Evolutionary conservation across 2,888 invertebrate genomes (phyloP).

Genomic region (Theodoxus fluviatilis): DNA sequence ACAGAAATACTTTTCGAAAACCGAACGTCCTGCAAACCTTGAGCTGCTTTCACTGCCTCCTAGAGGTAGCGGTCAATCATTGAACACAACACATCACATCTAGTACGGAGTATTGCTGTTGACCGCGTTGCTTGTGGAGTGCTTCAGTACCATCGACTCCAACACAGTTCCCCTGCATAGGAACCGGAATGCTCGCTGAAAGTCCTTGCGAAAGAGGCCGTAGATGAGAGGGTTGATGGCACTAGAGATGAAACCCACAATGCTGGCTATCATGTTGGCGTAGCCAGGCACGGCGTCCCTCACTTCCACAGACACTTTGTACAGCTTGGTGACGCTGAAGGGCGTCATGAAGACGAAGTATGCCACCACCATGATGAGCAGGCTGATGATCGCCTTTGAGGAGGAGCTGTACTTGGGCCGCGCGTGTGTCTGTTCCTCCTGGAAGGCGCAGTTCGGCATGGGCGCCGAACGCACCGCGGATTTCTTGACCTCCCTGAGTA

Average conservation of each 20-base stretch:
- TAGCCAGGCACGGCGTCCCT: slow-evolving; percentile 44
- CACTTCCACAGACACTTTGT: slow-evolving; percentile 49
- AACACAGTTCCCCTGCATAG: too few species aligned
- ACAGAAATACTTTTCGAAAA: too few species aligned
- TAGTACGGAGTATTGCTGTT: not conserved
- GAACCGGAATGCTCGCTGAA: slow-evolving; percentile 44
- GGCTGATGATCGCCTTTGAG: slow-evolving; percentile 46
- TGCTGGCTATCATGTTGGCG: slow-evolving; percentile 52
- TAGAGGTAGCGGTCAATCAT: too few species aligned
- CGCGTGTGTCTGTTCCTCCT: not conserved
- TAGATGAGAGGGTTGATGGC: slow-evolving; percentile 64
- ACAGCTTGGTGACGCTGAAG: slow-evolving; percentile 62
- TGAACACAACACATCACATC: too few species aligned
- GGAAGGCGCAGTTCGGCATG: not conserved
- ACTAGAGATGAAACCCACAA: slow-evolving; percentile 57
- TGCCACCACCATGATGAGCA: slow-evolving; percentile 57
- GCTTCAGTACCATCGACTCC: too few species aligned
- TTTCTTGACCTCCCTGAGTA: slow-evolving; percentile 29
- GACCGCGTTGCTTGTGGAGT: not conserved
- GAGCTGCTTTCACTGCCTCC: too few species aligned
- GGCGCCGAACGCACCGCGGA: not conserved
- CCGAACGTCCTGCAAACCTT: too few species aligned
- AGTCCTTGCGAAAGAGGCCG: slow-evolving; percentile 59
- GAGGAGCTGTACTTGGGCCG: slow-evolving; percentile 35
- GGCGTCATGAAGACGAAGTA: slow-evolving; percentile 64